phyloP scores from a whole-genome alignment of 1,140 invertebrate genomes.

The Drosophila pseudoananassae region DNA sequence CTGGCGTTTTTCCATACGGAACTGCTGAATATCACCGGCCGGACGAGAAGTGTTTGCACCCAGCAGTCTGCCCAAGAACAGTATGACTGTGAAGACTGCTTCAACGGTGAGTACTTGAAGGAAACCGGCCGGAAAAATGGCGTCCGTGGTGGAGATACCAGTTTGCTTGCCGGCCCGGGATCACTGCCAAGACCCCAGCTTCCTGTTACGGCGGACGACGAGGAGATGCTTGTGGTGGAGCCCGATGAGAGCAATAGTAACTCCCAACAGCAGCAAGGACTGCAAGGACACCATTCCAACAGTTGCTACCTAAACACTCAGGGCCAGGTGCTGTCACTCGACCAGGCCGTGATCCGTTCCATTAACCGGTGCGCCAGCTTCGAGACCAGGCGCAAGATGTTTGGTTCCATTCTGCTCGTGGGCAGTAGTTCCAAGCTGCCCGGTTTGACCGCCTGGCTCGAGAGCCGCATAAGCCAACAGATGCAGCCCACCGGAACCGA shows the following conservation, averaged over 20 bases:
- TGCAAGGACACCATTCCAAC: not conserved
- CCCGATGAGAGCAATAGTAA: slow-evolving; percentile 86
- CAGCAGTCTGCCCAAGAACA: slow-evolving; percentile 90
- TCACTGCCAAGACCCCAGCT: slow-evolving; percentile 59
- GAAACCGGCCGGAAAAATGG: slow-evolving; percentile 90
- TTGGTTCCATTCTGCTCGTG: slow-evolving; percentile 95
- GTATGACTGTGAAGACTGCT: slow-evolving; percentile 96
- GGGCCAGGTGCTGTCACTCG: slow-evolving; percentile 93
- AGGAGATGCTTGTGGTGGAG: slow-evolving; percentile 93
- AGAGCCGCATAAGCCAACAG: slow-evolving; percentile 90
- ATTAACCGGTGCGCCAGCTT: slow-evolving; percentile 95
- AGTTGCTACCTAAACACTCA: slow-evolving; percentile 87
- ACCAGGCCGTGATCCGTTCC: slow-evolving; percentile 95
- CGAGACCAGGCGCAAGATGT: slow-evolving; percentile 97
- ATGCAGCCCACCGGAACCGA: slow-evolving; percentile 54
- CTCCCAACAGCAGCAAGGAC: slow-evolving; percentile 18
- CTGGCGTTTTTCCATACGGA: slow-evolving; percentile 95
- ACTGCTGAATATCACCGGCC: slow-evolving; percentile 92
- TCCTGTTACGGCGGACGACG: slow-evolving; percentile 86
- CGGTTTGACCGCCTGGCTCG: slow-evolving; percentile 94
- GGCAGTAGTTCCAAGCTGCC: slow-evolving; percentile 95
- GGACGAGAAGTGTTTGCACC: slow-evolving; percentile 85
- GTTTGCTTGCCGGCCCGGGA: slow-evolving; percentile 44
- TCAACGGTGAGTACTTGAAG: slow-evolving; percentile 95
- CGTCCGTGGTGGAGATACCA: slow-evolving; percentile 86